Evolutionary conservation across 1,140 invertebrate species (phyloP), one percentile per base, ranked within the genome.

Genomic region (Drosophila virilis): DNA sequence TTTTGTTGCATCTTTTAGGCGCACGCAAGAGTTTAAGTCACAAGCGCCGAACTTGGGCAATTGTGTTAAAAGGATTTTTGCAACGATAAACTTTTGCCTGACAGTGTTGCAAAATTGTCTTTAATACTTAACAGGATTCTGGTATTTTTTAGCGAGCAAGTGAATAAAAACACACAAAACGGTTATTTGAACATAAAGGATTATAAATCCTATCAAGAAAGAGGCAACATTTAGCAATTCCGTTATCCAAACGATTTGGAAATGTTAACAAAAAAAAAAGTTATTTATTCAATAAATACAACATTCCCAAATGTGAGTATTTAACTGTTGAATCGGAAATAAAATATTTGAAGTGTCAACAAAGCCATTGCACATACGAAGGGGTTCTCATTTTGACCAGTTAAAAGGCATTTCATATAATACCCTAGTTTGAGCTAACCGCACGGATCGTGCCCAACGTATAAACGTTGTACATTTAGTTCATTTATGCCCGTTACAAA

Each of bases 401-500:
- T 33, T 32, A n/a, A 28, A 43, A 13, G 38, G 55, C 37, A 12
- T 32, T 32, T 32, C 6, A 13, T 50, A 8, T 51, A 38, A 42
- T 57, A 28, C n/a, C 28, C 33, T 35, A 51, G 32, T 10, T n/a
- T 1, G 40, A 12, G n/a, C 6, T 37, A n/a, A 6, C 40, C n/a
- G 15, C 15, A 46, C 8, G 7, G 35, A 37, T 37, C 35, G 7
- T 37, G 8, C 6, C 46, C 46, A 33, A 8, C 7, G 42, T 10
- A 17, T 50, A 17, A 45, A 33, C 52, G 38, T 60, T 80, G 69
- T 80, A 86, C 62, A 72, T 86, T 75, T 68, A 45, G 74, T 62
- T 72, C 75, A 86, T 78, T 82, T 86, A 48, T 22, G 17, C 52
- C 71, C 54, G 50, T 35, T 68, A 61, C 62, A 86, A 72, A 86